Evolutionary conservation across 2,888 invertebrate genomes (phyloP).

Genomic region (Hipparchia sbordonii): DNA sequence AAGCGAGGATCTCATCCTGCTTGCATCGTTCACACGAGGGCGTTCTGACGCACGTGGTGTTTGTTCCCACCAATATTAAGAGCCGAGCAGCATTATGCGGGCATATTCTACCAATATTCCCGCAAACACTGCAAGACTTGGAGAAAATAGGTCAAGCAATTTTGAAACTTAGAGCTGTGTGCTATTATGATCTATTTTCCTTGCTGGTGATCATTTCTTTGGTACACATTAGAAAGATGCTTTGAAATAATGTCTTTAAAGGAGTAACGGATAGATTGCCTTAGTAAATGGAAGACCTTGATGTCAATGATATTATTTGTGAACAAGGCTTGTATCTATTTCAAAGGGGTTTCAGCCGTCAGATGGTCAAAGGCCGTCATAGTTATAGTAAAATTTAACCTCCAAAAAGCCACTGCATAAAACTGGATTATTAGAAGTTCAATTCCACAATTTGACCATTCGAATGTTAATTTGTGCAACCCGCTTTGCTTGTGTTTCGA

Average conservation of each 20-base stretch:
- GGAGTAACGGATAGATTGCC: constrained; percentile 20
- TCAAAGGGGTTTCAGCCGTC: too few relatives aligned
- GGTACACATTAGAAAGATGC: background rate
- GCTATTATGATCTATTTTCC: constrained; percentile 14
- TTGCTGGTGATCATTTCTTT: background rate
- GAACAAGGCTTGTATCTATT: background rate
- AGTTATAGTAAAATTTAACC: too few relatives aligned
- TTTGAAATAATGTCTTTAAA: constrained; percentile 9
- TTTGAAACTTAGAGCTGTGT: background rate
- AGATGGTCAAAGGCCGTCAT: too few relatives aligned
- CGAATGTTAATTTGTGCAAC: too few relatives aligned
- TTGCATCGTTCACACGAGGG: constrained; percentile 64
- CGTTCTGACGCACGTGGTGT: constrained; percentile 64
- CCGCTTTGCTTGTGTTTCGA: too few relatives aligned
- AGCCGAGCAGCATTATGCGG: constrained; percentile 58
- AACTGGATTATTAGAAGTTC: too few relatives aligned
- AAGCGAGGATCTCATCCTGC: constrained; percentile 51
- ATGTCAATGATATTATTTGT: background rate
- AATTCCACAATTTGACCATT: too few relatives aligned
- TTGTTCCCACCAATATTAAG: constrained; percentile 58
- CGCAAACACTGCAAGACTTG: constrained; percentile 24
- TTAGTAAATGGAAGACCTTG: constrained; percentile 13
- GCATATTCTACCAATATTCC: constrained; percentile 56
- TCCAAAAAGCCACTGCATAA: too few relatives aligned
- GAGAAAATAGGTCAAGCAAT: background rate